These are phyloP conservation scores for Manis pentadactyla DNA, from an alignment of 2,797 vertebrate genomes.

Conservation along the genomic window DNA sequence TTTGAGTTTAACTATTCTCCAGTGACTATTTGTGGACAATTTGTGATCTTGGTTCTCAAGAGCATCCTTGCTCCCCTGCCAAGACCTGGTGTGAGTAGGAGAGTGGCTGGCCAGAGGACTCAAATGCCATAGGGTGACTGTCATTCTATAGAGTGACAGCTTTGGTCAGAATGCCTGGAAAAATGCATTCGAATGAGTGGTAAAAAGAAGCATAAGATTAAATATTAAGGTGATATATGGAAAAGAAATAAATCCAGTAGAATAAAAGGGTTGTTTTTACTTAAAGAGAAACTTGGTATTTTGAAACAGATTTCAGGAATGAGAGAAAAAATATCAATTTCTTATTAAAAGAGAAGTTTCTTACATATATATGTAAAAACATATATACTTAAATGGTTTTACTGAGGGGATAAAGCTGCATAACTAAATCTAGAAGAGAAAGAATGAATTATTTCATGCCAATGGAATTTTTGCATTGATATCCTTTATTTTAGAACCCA, in stretches of 20 bases:
- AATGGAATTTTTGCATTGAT: background rate
- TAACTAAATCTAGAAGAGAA: background rate
- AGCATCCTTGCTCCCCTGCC: background rate
- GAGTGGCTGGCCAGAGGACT: background rate
- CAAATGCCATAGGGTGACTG: too few species aligned
- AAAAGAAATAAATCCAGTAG: background rate
- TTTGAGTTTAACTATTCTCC: background rate
- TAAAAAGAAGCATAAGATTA: background rate
- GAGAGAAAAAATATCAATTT: background rate
- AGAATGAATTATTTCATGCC: background rate
- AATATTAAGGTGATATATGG: background rate
- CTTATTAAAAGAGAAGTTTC: background rate
- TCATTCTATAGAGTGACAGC: too few species aligned
- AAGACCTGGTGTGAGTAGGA: too few species aligned
- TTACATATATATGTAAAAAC: background rate
- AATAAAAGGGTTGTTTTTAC: background rate
- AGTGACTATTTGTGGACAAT: too few species aligned
- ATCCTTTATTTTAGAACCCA: background rate
- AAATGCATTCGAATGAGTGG: background rate
- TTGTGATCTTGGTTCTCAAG: background rate
- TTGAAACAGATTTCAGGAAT: background rate
- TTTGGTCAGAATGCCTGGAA: background rate
- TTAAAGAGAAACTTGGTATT: background rate
- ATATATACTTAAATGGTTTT: background rate
- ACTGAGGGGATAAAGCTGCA: background rate